Evolutionary conservation across 2,797 vertebrate genomes (phyloP), one percentile per base, ranked within the genome.

Genomic region (Balearica regulorum): DNA sequence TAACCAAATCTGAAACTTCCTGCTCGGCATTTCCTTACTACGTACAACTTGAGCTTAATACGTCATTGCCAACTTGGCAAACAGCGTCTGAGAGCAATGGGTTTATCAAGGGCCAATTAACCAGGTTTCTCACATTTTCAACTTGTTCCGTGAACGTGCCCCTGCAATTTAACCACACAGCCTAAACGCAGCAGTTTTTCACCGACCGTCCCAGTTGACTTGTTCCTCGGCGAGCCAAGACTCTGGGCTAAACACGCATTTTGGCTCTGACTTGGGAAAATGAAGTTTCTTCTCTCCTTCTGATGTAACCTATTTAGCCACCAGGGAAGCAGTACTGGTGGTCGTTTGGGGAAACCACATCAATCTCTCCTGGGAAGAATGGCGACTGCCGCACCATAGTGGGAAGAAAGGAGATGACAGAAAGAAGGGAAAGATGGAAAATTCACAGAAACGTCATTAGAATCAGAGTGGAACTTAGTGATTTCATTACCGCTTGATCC

Each of bases 111-210:
- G 29, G 68, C 26, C 83, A 76, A 8, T 48, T 18, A 86, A 17
- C 6, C 60, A 43, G 11, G 20, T 29, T 87, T 89, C 75, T 76
- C 41, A 12, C 46, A 35, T 79, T 89, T 89, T 62, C 58, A 72
- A 58, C 66, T 57, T 18, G 22, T 26, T 55, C 58, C 41, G 33
- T 0, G 0, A 68, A 83, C 3, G 11, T 6, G 37, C 7, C 60
- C 60, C 60, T 31, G 37, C 41, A 76, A 54, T 9, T 65, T 68
- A 55, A 68, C 37, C 18, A 62, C 0, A 5, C 16, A 54, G 55
- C 70, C 33, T 25, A 48, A 53, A n/a, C 2, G 24, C 49, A 43
- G 35, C 46, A 46, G 43, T 18, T 76, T 82, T 66, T 62, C 75
- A 48, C 5, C 6, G 35, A 13, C 37, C 41, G 51, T 85, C 78